phyloP scores from a whole-genome alignment of 1,140 invertebrate species.

The Drosophila sp. region DNA sequence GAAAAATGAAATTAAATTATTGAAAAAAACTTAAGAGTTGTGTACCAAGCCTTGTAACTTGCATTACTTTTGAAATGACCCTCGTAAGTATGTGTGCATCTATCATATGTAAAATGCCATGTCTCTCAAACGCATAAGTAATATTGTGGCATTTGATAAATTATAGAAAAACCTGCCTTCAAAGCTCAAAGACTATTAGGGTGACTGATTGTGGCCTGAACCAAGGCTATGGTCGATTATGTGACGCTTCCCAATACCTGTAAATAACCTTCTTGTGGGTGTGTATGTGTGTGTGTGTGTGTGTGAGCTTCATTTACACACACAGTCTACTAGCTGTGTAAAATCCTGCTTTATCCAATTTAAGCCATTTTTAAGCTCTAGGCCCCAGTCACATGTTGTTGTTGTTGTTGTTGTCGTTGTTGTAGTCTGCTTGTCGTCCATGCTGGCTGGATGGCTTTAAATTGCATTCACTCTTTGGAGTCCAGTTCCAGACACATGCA shows the following conservation, averaged over 20 bases:
- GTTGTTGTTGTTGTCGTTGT: conserved; percentile 3
- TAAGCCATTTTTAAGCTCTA: conserved; percentile 59
- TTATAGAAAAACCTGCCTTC: conserved; percentile 48
- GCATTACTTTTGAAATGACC: background rate
- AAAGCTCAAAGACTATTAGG: conserved; percentile 44
- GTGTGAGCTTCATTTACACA: conserved; percentile 50
- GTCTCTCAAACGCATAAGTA: conserved; percentile 3
- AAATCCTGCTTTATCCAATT: conserved; percentile 63
- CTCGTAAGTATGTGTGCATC: background rate
- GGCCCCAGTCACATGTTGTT: conserved; percentile 18
- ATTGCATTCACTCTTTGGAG: conserved; percentile 34
- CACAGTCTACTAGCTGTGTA: conserved; percentile 19
- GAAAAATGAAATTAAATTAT: too few relatives aligned
- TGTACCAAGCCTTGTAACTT: too few relatives aligned
- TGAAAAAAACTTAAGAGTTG: too few relatives aligned
- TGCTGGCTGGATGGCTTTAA: conserved; percentile 44
- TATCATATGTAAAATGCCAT: background rate
- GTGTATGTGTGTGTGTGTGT: conserved; percentile 21
- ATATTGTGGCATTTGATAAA: conserved; percentile 58
- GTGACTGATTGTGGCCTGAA: conserved; percentile 31
- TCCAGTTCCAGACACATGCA: conserved; percentile 51
- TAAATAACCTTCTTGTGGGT: conserved; percentile 41
- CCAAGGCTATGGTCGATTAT: conserved; percentile 46
- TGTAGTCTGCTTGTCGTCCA: background rate
- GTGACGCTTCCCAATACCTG: conserved; percentile 47